Percentiles rank a stretch among this genome's conserved stretches.
Evolutionary conservation across 2,888 invertebrate species (phyloP).

Genomic region (Cheilosia vulpina): DNA sequence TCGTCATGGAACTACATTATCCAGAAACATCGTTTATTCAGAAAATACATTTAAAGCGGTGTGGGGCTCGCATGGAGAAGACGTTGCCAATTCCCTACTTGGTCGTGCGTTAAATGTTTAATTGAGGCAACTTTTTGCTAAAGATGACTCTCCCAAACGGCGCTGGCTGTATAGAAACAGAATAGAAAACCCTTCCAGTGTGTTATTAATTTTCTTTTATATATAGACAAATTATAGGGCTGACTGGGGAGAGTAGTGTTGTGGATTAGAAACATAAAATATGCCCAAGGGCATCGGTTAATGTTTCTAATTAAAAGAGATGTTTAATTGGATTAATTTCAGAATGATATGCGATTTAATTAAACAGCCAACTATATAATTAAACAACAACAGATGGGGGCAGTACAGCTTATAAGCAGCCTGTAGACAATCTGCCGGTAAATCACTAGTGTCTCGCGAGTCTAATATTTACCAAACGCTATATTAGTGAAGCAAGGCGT

Average conservation of each 20-base stretch:
- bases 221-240: conserved; percentile 45
- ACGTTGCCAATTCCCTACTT: conserved; percentile 10
- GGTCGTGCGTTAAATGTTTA: conserved; percentile 56
- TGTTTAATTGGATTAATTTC: conserved; percentile 68
- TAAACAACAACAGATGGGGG: conserved; percentile 7
- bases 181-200: conserved; percentile 6
- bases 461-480: background rate
- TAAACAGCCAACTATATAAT: conserved; percentile 32
- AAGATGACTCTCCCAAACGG: conserved; percentile 39
- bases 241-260: conserved; percentile 3
- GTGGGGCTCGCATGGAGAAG: background rate
- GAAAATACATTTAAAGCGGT: conserved; percentile 6
- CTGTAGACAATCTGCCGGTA: conserved; percentile 1
- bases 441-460: background rate
- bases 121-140: conserved; percentile 37
- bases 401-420: background rate
- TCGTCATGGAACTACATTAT: conserved; percentile 5
- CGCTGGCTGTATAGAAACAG: background rate
- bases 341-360: conserved; percentile 58
- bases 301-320: conserved; percentile 55
- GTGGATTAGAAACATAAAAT: conserved; percentile 35
- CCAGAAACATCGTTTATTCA: conserved; percentile 24
- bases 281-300: conserved; percentile 42
- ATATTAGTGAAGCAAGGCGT: background rate
- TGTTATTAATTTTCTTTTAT: conserved; percentile 43